These are phyloP conservation scores for Acridotheres tristis DNA, from an alignment of 2,797 vertebrate genomes.

Conservation along the genomic window DNA sequence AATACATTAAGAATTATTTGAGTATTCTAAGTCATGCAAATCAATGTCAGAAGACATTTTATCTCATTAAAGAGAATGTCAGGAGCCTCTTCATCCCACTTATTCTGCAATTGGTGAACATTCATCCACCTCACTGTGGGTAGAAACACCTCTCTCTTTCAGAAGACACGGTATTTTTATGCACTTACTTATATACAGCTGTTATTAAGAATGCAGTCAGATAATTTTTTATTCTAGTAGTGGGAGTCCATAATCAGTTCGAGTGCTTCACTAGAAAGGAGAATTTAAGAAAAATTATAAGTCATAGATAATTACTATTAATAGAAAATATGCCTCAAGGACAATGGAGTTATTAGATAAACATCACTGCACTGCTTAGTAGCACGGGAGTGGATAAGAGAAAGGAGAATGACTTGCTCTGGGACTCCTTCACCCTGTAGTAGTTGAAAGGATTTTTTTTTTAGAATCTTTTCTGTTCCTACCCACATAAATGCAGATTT, in stretches of 20 bases:
- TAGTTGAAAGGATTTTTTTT: neutral
- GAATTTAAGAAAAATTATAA: constrained; percentile 74
- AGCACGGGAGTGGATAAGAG: neutral
- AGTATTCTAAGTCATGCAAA: constrained; percentile 17
- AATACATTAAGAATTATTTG: neutral
- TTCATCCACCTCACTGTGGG: constrained; percentile 59
- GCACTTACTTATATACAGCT: constrained; percentile 65
- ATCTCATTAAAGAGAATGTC: constrained; percentile 16
- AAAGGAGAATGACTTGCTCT: constrained; percentile 26
- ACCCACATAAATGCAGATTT: neutral
- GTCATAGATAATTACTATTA: constrained; percentile 74
- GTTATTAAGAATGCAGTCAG: constrained; percentile 69
- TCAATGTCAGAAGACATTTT: constrained; percentile 18
- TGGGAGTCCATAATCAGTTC: constrained; percentile 72
- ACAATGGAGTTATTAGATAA: constrained; percentile 67
- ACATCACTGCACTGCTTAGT: constrained; percentile 49
- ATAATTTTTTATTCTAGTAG: constrained; percentile 72
- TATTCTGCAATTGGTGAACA: constrained; percentile 43
- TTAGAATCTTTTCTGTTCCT: neutral
- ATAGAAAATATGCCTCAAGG: constrained; percentile 73
- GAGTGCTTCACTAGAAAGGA: constrained; percentile 56
- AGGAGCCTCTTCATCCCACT: constrained; percentile 53
- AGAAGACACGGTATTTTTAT: constrained; percentile 62
- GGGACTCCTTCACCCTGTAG: constrained; percentile 25
- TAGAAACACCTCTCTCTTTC: constrained; percentile 67